Base-by-base conservation (phyloP, 2,797 vertebrate species). In the Acanthurus tractus region DNA sequence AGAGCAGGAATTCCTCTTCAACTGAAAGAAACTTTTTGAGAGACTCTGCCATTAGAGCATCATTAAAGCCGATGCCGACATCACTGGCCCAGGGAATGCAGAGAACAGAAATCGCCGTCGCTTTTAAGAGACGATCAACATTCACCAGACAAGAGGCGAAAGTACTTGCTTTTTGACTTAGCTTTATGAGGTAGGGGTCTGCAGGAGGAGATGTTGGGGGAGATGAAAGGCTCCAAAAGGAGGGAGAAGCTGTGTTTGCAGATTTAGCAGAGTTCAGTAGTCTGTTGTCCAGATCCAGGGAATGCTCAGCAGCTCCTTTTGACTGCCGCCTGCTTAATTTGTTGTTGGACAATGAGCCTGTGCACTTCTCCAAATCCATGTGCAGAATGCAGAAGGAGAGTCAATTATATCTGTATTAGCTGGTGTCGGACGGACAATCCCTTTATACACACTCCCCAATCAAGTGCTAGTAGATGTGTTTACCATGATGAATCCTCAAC, bases 381-480 rank as follows among this genome's bases (percentile, higher is more conserved):
- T 87, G 93, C 93, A 92, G 94, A 94, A 94, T 93, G 93, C 93
- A 93, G 92, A 95, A 94, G 94, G 91, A 84, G 92, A 95, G 95
- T 96, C 94, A 95, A 95, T 96, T 94, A 95, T 94, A 92, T 96
- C 94, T 95, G 95, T 89, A 96, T 95, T 96, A 96, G 95, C 80
- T 70, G 90, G 89, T 89, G 92, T 93, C 78, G 90, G 90, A 82
- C 55, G 65, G 87, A 80, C 94, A 95, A 96, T 94, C 95, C 91
- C 89, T 94, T 93, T 93, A 93, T 93, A 94, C 92, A 88, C 75
- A 86, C 82, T 84, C 82, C 93, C 85, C 81, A 89, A 88, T 90
- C 93, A 83, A 92, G 89, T 79, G 88, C 84, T 86, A 22, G 79
- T 86, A 86, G 88, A 91, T 90, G 90, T 93, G 85, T 87, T 93